Evolutionary conservation across 1,140 invertebrate genomes (phyloP).

Genomic region (Drosophila sproati): DNA sequence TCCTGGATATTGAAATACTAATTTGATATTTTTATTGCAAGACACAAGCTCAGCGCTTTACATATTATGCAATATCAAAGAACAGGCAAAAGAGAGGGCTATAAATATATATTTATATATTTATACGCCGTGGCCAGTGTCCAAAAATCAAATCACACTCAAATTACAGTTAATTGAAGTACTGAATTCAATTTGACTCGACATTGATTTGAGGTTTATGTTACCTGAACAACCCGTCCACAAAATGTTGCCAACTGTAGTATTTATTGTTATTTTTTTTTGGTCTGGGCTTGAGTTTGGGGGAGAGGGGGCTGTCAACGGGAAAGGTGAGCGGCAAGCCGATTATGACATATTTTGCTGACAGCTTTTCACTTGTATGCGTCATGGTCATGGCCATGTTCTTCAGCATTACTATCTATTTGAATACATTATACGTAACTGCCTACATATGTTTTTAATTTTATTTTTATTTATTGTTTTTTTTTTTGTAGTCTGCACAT

Average conservation of each 20-base stretch:
- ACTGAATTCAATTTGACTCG: constrained; percentile 20
- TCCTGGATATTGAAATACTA: constrained; percentile 19
- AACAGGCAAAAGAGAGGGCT: constrained; percentile 6
- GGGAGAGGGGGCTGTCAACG: background rate
- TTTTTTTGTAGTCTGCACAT: background rate
- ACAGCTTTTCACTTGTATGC: background rate
- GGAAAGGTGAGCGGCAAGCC: background rate
- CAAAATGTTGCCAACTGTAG: background rate
- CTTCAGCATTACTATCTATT: background rate
- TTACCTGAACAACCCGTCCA: constrained; percentile 13
- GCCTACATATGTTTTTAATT: background rate
- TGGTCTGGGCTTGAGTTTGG: background rate
- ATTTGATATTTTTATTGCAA: constrained; percentile 34
- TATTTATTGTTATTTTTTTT: background rate
- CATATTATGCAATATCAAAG: constrained; percentile 38
- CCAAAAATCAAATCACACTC: constrained; percentile 35
- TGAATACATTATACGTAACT: background rate
- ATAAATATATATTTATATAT: background rate
- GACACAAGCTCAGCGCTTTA: constrained; percentile 5
- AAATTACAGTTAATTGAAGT: constrained; percentile 42
- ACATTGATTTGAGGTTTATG: constrained; percentile 19
- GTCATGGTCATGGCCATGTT: background rate
- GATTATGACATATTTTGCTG: background rate
- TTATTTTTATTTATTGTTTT: constrained; percentile 8
- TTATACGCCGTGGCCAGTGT: constrained; percentile 1